A percentile compares a stretch with the other conserved stretches of the same genome.
Evolutionary conservation across 1,140 invertebrate species (phyloP).

Genomic region (Cotesia vestalis): DNA sequence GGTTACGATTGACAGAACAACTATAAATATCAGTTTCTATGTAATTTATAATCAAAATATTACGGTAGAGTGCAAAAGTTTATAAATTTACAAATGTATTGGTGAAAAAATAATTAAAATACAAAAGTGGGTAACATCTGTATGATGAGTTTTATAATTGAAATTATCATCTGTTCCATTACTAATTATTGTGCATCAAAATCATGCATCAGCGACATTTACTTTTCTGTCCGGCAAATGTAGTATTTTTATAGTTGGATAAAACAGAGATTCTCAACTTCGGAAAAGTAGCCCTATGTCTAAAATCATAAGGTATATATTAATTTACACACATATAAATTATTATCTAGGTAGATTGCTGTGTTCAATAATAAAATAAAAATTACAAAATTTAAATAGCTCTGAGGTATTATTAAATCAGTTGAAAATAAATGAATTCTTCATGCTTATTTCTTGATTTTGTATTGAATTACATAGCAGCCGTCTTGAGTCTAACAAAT

Average conservation of each 20-base stretch:
- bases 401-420: no score
- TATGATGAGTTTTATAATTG: background rate
- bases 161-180: conserved; percentile 1
- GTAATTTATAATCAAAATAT: background rate
- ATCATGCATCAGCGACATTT: conserved; percentile 22
- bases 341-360: no score
- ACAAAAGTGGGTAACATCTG: background rate
- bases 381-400: no score
- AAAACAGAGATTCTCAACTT: conserved; percentile 26
- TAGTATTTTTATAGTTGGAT: conserved; percentile 26
- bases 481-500: background rate
- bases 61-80: conserved; percentile 1
- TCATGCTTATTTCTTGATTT: background rate
- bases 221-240: conserved; percentile 17
- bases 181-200: conserved; percentile 11
- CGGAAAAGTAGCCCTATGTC: background rate
- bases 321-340: no score
- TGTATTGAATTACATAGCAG: conserved; percentile 16
- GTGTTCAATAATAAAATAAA: no score
- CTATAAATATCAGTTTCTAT: conserved; percentile 8
- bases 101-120: background rate
- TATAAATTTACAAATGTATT: background rate
- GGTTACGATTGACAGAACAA: background rate
- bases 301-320: no score
- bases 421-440: background rate